Conservation (phyloP, 2,888 invertebrate genomes). For the Calliscelio sp. region DNA sequence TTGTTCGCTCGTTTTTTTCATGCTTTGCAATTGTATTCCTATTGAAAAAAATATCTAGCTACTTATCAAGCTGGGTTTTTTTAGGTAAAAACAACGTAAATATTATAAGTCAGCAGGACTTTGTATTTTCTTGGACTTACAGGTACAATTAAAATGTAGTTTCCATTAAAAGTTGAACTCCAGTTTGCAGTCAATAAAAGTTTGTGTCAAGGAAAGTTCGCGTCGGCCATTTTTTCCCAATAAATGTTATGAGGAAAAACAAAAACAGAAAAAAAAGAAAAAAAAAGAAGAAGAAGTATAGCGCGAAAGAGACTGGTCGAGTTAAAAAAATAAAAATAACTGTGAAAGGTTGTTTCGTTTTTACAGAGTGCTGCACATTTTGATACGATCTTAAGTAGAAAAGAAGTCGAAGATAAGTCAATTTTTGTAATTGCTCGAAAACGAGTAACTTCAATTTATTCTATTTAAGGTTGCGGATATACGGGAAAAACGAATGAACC, state of each 20-base stretch:
- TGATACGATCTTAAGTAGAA: constrained; percentile 17
- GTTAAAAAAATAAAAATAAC: constrained; percentile 21
- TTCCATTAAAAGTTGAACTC: constrained; percentile 55
- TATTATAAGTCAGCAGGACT: constrained; percentile 31
- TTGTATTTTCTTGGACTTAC: constrained; percentile 39
- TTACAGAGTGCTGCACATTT: neutral
- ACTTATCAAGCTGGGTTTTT: constrained; percentile 19
- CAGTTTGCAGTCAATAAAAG: constrained; percentile 54
- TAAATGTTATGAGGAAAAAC: constrained; percentile 44
- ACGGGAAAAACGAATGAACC: too few relatives aligned
- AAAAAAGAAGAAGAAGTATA: too few relatives aligned
- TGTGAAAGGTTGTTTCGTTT: constrained; percentile 1
- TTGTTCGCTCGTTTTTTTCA: neutral
- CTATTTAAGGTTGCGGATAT: neutral
- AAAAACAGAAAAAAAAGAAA: neutral
- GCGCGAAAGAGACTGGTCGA: too few relatives aligned
- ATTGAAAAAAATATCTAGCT: too few relatives aligned
- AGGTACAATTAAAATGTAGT: constrained; percentile 61
- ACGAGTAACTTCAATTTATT: neutral
- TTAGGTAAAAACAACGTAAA: constrained; percentile 13
- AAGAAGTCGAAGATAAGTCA: neutral
- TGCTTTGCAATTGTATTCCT: too few relatives aligned
- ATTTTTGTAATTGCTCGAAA: constrained; percentile 16
- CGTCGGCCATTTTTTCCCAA: constrained; percentile 30
- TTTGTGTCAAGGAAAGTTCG: constrained; percentile 43